A percentile compares a stretch with the other conserved stretches of the same genome.
Conservation (phyloP, 2,888 invertebrate species). For the Alentia gelatinosa region DNA sequence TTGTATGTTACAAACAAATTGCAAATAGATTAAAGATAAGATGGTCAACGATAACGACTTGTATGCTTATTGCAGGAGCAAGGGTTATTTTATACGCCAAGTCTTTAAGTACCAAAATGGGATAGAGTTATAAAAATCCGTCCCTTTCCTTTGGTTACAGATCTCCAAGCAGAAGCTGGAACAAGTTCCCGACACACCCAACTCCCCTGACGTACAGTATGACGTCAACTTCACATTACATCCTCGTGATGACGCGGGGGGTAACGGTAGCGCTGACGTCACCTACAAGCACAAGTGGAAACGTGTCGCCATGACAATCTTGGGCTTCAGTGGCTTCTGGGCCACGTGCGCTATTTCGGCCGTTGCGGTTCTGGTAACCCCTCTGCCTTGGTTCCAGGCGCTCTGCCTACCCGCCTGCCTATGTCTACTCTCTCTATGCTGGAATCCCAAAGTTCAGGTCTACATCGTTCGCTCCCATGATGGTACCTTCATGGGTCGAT, state of each 20-base stretch:
- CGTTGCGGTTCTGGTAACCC: conserved; percentile 62
- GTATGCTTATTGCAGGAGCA: too few relatives aligned
- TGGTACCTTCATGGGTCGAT: conserved; percentile 58
- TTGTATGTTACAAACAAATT: too few relatives aligned
- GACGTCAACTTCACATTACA: conserved; percentile 54
- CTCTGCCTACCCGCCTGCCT: conserved; percentile 64
- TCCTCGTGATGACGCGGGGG: background rate
- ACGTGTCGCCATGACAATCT: conserved; percentile 37
- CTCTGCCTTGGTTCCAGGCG: conserved; percentile 63
- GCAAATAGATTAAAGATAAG: too few relatives aligned
- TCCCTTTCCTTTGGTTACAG: background rate
- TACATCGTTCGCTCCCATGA: conserved; percentile 62
- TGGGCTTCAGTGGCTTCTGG: conserved; percentile 61
- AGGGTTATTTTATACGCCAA: too few relatives aligned
- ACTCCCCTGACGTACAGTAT: conserved; percentile 39
- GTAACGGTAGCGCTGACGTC: background rate
- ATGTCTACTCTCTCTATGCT: conserved; percentile 64
- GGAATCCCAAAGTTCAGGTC: conserved; percentile 65
- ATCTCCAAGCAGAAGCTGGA: background rate
- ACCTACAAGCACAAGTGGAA: conserved; percentile 43
- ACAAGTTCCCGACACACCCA: background rate
- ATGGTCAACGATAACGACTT: too few relatives aligned
- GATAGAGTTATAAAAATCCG: too few relatives aligned
- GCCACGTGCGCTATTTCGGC: conserved; percentile 63
- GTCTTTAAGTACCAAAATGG: too few relatives aligned